Evolutionary conservation across 2,113 vertebrate species (phyloP).

Genomic region (Fregata magnificens): DNA sequence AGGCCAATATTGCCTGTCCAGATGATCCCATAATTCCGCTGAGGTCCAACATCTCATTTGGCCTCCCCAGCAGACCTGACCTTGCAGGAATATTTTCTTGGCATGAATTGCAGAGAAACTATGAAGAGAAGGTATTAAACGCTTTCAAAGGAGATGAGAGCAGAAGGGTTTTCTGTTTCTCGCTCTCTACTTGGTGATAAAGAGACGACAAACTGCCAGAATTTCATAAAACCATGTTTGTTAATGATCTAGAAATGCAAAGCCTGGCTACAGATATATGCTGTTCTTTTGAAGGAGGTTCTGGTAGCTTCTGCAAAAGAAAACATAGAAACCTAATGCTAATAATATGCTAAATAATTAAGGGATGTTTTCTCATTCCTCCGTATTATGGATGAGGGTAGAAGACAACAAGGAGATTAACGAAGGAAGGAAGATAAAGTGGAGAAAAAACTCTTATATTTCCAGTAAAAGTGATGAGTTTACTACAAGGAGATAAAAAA

Average conservation of each 20-base stretch:
- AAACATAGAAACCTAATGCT: not conserved
- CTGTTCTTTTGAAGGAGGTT: constrained; percentile 23
- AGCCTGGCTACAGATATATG: not conserved
- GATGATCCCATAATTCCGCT: constrained; percentile 25
- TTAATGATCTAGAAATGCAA: constrained; percentile 26
- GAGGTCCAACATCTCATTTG: constrained; percentile 33
- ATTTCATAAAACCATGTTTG: not conserved
- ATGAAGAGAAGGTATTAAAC: not conserved
- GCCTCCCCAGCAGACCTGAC: constrained; percentile 2
- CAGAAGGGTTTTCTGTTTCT: not conserved
- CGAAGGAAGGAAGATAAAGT: not conserved
- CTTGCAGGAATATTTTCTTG: constrained; percentile 43
- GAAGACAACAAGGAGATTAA: constrained; percentile 9
- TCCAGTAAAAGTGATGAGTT: not conserved
- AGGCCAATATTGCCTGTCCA: constrained; percentile 8
- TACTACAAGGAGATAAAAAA: not conserved
- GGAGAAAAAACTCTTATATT: not conserved
- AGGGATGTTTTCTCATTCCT: not conserved
- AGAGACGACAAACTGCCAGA: not conserved
- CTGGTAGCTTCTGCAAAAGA: not conserved
- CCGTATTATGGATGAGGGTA: not conserved
- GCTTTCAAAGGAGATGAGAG: not conserved
- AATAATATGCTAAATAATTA: constrained; percentile 26
- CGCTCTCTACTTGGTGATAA: not conserved
- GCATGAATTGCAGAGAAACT: not conserved